A percentile compares a stretch with the other conserved stretches of the same genome.
Evolutionary conservation across 2,113 vertebrate genomes (phyloP).

Genomic region (Nannobrachium achirus): DNA sequence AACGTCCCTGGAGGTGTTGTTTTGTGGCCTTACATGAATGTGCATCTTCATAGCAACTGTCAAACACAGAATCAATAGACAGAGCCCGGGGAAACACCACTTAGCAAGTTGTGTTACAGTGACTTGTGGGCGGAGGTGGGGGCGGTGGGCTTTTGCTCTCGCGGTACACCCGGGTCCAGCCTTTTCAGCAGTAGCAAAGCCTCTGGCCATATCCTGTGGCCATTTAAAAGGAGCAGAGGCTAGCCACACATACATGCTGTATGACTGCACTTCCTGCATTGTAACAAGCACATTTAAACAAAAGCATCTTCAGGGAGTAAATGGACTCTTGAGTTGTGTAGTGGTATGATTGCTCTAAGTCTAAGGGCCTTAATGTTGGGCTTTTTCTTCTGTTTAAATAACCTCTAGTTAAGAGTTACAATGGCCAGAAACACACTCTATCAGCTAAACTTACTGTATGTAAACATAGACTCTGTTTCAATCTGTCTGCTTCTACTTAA

Average conservation of each 20-base stretch:
- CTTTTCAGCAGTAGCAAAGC: constrained; percentile 23
- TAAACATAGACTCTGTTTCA: background rate
- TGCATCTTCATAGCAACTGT: constrained; percentile 41
- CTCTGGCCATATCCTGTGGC: constrained; percentile 12
- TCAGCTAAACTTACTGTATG: background rate
- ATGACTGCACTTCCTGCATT: constrained; percentile 19
- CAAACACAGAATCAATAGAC: constrained; percentile 51
- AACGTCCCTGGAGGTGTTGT: constrained; percentile 39
- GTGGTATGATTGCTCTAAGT: background rate
- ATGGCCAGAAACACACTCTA: background rate
- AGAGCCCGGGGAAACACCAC: constrained; percentile 36
- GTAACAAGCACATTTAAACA: constrained; percentile 30
- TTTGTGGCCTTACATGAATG: constrained; percentile 44
- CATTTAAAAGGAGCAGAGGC: constrained; percentile 22
- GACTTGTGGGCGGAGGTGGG: constrained; percentile 15
- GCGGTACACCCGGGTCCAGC: background rate
- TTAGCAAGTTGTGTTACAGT: constrained; percentile 30
- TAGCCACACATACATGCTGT: constrained; percentile 19
- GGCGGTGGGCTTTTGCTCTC: constrained; percentile 36
- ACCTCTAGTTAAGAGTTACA: too few relatives aligned
- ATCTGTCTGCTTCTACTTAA: background rate
- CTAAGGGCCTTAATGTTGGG: background rate
- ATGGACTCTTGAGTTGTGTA: background rate
- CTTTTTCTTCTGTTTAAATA: background rate
- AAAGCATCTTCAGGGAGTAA: background rate